Evolutionary conservation across 2,113 vertebrate species (phyloP), one percentile per base, ranked within the genome.

Genomic region (Sylvilagus bachmani): DNA sequence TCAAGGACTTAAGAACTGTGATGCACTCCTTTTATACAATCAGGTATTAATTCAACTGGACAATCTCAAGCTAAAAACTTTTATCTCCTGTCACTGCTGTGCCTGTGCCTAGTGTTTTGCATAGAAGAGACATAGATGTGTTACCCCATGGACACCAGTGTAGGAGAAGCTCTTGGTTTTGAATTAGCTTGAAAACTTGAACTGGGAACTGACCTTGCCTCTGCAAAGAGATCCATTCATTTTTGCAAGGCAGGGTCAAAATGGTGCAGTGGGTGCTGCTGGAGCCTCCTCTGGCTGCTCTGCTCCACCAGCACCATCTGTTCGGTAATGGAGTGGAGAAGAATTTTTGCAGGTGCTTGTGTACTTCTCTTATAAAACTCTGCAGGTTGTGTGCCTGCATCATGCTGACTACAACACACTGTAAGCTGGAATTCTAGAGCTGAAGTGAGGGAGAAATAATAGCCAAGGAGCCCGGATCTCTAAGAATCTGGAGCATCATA

Each of bases 21-120:
- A 51, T 70, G n/a, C 53, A 87, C 58, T 92, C 38, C 38, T 93
- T 94, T 93, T 44, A 33, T 38, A 55, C 38, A 71, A 64, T 71
- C 33, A 29, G 88, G 62, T 90, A 66, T 24, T 88, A 81, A 73
- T 75, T 85, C 12, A 1, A 3, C 78, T 73, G 27, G 53, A 91
- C 83, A 83, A 58, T 12, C 83, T 91, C 66, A 53, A 85, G 82
- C 73, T 62, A 77, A 87, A 84, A 73, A 61, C 36, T 22, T 55
- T 33, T 7, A 0, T 70, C 49, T 89, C 53, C 62, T 81, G 90
- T 27, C 27, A 33, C 27, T 44, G 61, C 2, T 36, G 66, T 25
- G 6, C 75, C 64, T 71, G 29, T 83, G 61, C 75, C 55, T 36
- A 64, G 29, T 58, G 24, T 49, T 70, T 66, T 11, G 6, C 55